Conservation (phyloP, 2,888 invertebrate species). For the Yponomeuta malinellus region DNA sequence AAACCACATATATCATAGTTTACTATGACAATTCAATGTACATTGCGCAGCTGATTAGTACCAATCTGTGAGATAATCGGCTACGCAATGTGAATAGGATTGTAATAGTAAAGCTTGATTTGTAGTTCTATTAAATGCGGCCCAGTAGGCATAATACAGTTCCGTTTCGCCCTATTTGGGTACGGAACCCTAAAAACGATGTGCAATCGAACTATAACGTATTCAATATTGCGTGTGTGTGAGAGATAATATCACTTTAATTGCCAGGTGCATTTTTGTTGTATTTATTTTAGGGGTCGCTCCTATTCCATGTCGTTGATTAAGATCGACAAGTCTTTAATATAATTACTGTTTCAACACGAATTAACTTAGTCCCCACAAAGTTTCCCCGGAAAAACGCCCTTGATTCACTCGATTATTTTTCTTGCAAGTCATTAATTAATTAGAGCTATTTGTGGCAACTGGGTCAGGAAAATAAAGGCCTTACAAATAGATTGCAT, state of each 20-base stretch:
- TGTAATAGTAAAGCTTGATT: no score
- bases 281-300: neutral
- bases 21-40: no score
- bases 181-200: no score
- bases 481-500: neutral
- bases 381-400: neutral
- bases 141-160: no score
- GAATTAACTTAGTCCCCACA: neutral
- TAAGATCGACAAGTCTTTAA: neutral
- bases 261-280: slow-evolving; percentile 4
- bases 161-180: no score
- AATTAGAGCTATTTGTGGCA: neutral
- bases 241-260: neutral
- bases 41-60: no score
- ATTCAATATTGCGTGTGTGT: neutral
- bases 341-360: neutral
- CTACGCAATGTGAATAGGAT: no score
- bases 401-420: neutral
- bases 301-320: neutral
- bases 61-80: no score
- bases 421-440: neutral
- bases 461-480: neutral
- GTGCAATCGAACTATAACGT: no score
- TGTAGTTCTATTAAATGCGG: no score
- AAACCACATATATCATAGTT: no score